Evolutionary conservation across 2,797 vertebrate genomes (phyloP), one percentile per base, ranked within the genome.

Genomic region (Coregonus sp.): DNA sequence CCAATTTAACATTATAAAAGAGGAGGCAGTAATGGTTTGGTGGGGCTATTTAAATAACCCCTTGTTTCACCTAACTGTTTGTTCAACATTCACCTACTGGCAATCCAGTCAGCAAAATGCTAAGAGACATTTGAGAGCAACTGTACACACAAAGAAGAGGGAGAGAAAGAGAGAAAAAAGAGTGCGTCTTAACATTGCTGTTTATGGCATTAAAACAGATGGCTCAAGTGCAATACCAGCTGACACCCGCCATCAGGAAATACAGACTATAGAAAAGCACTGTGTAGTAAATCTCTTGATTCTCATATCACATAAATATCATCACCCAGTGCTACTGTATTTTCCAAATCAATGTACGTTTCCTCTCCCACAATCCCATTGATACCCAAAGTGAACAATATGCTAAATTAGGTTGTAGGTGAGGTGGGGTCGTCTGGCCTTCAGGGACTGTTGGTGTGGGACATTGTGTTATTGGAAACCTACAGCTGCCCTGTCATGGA

Each of bases 181-280:
- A 20, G 11, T 69, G 5, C 66, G 18, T 63, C 74, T 47, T 75
- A 5, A 61, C 12, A 52, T 70, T 71, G 70, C 0, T 33, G 18
- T 16, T 70, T 14, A 51, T 51, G 14, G 5, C 4, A 25, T 47
- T 70, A 54, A 70, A 80, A 31, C 74, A 73, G 74, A 80, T 77
- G 72, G 18, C 70, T 70, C 76, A 81, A 82, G 66, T 74, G 73
- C 31, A 75, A 75, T 68, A 81, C 77, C 84, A 85, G 59, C 73
- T 66, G 73, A 81, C 66, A 61, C 4, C n/a, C 25, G 20, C 2
- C 29, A 74, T 66, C 29, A 73, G 71, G 52, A 76, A 81, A 78
- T 73, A 73, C 51, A 78, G 65, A 33, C 37, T 47, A 7, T 74
- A 73, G 66, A 70, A 70, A 75, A 75, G 31, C 68, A 7, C 47